Evolutionary conservation across 2,888 invertebrate genomes (phyloP).

Genomic region (Corythucha ciliata): DNA sequence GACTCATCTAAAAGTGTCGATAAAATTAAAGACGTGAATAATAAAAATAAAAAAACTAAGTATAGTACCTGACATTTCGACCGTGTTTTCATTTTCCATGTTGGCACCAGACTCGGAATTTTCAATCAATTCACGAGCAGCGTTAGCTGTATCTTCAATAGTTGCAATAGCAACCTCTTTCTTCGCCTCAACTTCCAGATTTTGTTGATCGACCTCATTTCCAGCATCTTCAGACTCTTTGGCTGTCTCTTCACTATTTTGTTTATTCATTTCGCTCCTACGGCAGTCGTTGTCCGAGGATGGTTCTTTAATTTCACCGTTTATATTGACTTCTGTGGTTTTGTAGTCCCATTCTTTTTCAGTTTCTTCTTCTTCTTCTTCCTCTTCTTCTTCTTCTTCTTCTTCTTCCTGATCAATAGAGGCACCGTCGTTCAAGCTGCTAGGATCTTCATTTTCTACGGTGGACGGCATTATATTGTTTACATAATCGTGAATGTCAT

Average conservation of each 20-base stretch:
- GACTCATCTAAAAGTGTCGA: slow-evolving; percentile 10
- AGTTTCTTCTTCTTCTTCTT: slow-evolving; percentile 44
- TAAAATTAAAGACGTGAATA: neutral
- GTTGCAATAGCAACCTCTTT: slow-evolving; percentile 13
- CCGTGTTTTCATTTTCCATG: slow-evolving; percentile 17
- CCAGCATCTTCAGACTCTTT: slow-evolving; percentile 1
- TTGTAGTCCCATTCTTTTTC: slow-evolving; percentile 34
- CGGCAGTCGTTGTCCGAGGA: too few species aligned
- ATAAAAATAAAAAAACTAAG: neutral
- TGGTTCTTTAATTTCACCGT: too few species aligned
- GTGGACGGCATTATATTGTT: slow-evolving; percentile 28
- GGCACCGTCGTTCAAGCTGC: slow-evolving; percentile 20
- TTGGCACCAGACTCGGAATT: slow-evolving; percentile 14
- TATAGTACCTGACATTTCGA: slow-evolving; percentile 20
- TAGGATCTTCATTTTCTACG: slow-evolving; percentile 23
- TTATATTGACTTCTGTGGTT: too few species aligned
- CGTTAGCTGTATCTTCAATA: slow-evolving; percentile 16
- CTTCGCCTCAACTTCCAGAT: slow-evolving; percentile 15
- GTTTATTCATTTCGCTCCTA: slow-evolving; percentile 34
- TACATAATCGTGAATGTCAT: slow-evolving; percentile 21
- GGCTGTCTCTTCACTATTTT: neutral
- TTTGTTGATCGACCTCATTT: slow-evolving; percentile 12
- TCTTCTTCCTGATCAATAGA: slow-evolving; percentile 6
- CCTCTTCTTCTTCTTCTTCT: slow-evolving; percentile 38
- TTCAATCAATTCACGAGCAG: slow-evolving; percentile 16